A percentile compares a stretch with the other conserved stretches of the same genome.
phyloP scores from a whole-genome alignment of 2,113 vertebrate species.

The Gymnarchus niloticus region DNA sequence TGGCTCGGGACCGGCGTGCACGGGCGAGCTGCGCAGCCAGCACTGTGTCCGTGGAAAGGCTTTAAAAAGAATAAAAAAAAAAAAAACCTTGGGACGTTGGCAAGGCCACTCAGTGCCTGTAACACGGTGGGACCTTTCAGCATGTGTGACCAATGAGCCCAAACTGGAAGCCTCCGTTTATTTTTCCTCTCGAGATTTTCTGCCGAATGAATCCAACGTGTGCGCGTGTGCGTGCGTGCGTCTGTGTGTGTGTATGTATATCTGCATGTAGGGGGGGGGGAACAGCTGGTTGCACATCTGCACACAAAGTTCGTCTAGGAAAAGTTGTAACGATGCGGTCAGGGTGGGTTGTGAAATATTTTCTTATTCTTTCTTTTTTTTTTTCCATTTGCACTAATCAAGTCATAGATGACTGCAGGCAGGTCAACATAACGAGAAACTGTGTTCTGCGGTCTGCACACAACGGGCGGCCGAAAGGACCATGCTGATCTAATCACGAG shows the following conservation, averaged over 20 bases:
- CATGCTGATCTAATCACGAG: conserved; percentile 18
- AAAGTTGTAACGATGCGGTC: conserved; percentile 14
- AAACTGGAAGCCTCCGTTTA: conserved; percentile 18
- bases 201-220: conserved; percentile 14
- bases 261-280: not conserved
- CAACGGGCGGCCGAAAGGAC: not conserved
- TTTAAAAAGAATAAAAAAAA: not conserved
- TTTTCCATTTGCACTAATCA: conserved; percentile 10
- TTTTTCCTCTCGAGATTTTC: conserved; percentile 9
- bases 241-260: not conserved
- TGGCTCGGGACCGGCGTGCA: not conserved
- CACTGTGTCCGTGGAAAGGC: not conserved
- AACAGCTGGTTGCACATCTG: conserved; percentile 12
- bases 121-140: not conserved
- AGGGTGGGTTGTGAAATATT: conserved; percentile 10
- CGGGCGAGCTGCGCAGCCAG: not conserved
- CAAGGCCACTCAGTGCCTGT: not conserved
- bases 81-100: not conserved
- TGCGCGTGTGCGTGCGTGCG: not conserved
- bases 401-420: conserved; percentile 15
- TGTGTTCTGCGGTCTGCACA: not conserved
- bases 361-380: conserved; percentile 3
- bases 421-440: conserved; percentile 1
- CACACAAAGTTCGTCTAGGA: not conserved
- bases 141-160: not conserved